These are phyloP conservation scores for Aurelia sp. DNA, from an alignment of 30 jellyfish, hydroid and myxozoan species.

Conservation along the genomic window DNA sequence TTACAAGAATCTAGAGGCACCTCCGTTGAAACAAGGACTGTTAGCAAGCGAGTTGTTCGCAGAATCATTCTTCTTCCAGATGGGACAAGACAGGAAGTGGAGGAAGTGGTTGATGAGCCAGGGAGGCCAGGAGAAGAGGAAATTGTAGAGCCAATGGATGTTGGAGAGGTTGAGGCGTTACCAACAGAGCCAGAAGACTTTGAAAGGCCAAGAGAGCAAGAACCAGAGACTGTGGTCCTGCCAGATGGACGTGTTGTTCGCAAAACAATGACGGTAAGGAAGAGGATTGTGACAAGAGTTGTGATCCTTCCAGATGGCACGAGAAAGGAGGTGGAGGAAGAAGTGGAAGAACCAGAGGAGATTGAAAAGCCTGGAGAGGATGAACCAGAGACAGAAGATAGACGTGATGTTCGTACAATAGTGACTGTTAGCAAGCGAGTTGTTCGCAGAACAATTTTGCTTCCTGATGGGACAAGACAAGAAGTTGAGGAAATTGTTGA, in stretches of 20 bases:
- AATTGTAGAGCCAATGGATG: slow-evolving; percentile 5
- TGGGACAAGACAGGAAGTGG: slow-evolving; percentile 82
- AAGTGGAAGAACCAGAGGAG: slow-evolving; percentile 19
- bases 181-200: not conserved
- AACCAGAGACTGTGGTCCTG: slow-evolving; percentile 1
- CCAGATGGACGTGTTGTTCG: slow-evolving; percentile 47
- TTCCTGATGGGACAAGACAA: slow-evolving; percentile 61
- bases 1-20: too few relatives aligned
- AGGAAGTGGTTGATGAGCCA: slow-evolving; percentile 74
- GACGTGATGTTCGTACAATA: slow-evolving; percentile 24
- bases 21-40: slow-evolving; percentile 6
- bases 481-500: slow-evolving; percentile 55
- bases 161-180: not conserved
- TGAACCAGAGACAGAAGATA: slow-evolving; percentile 31
- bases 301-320: slow-evolving; percentile 84
- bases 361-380: slow-evolving; percentile 1
- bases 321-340: slow-evolving; percentile 75
- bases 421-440: slow-evolving; percentile 36
- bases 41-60: slow-evolving; percentile 37
- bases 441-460: slow-evolving; percentile 33
- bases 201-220: slow-evolving; percentile 20
- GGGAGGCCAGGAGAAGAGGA: slow-evolving; percentile 26
- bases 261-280: slow-evolving; percentile 55
- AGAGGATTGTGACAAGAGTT: slow-evolving; percentile 60
- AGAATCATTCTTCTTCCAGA: slow-evolving; percentile 71